Evolutionary conservation across 2,113 vertebrate genomes (phyloP).

Genomic region (Electrona antarctica): DNA sequence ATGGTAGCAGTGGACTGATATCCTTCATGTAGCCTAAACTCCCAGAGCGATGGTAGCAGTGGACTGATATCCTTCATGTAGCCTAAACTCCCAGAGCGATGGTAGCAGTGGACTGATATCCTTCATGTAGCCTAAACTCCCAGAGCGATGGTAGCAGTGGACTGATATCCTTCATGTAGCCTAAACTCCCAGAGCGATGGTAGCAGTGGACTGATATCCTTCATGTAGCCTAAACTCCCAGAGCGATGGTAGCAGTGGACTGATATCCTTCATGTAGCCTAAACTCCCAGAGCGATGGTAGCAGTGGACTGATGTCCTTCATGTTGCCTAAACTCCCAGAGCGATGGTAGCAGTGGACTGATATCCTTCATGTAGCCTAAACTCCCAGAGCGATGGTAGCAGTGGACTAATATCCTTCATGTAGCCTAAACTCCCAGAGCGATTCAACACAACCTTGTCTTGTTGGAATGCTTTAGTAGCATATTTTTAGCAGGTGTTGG

Average conservation of each 20-base stretch:
- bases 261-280: conserved; percentile 17
- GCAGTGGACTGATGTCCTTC: conserved; percentile 34
- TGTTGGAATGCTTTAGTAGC: conserved; percentile 31
- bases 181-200: too few relatives aligned
- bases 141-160: conserved; percentile 37
- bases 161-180: conserved; percentile 15
- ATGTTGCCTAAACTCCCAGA: too few relatives aligned
- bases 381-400: too few relatives aligned
- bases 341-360: conserved; percentile 31
- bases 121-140: conserved; percentile 23
- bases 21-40: conserved; percentile 19
- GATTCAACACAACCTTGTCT: conserved; percentile 49
- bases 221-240: conserved; percentile 20
- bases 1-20: conserved; percentile 31
- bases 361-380: conserved; percentile 18
- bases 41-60: conserved; percentile 38
- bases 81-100: too few relatives aligned
- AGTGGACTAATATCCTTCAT: too few relatives aligned
- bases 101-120: conserved; percentile 31
- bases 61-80: conserved; percentile 18
- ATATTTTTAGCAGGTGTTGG: conserved; percentile 29
- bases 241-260: conserved; percentile 34
- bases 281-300: too few relatives aligned
- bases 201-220: conserved; percentile 29
- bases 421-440: conserved; percentile 8